Evolutionary conservation across 2,113 vertebrate genomes (phyloP).

Genomic region (Agapornis roseicollis): DNA sequence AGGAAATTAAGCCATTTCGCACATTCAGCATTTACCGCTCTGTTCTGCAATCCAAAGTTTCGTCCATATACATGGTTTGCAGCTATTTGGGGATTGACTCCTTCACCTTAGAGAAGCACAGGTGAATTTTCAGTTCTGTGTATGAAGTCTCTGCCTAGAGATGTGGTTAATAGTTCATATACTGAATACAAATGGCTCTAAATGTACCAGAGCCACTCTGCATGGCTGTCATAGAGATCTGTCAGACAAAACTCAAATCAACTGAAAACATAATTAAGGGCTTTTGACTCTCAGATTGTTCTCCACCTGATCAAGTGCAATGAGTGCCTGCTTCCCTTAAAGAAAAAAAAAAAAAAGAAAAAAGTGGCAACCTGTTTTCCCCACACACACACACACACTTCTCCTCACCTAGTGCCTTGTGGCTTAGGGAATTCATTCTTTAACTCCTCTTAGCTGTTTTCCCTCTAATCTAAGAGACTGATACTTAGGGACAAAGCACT

Average conservation of each 20-base stretch:
- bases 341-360: not conserved
- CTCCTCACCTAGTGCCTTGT: not conserved
- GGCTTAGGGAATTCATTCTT: not conserved
- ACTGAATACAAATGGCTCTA: not conserved
- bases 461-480: not conserved
- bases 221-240: not conserved
- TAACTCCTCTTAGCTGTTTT: conserved; percentile 4
- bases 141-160: not conserved
- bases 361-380: not conserved
- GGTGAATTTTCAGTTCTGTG: conserved; percentile 53
- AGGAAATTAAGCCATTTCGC: conserved; percentile 73
- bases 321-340: not conserved
- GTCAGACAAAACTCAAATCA: not conserved
- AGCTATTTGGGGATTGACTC: conserved; percentile 50
- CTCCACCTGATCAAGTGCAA: not conserved
- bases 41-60: conserved; percentile 55
- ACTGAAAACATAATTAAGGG: conserved; percentile 45
- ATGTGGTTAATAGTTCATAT: not conserved
- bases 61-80: not conserved
- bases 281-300: conserved; percentile 20
- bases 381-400: too few relatives aligned
- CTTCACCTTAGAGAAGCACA: conserved; percentile 11
- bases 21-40: conserved; percentile 64
- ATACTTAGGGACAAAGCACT: not conserved
- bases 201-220: not conserved